Evolutionary conservation across 2,797 vertebrate genomes (phyloP), one percentile per base, ranked within the genome.

Genomic region (Lepus oiostolus): DNA sequence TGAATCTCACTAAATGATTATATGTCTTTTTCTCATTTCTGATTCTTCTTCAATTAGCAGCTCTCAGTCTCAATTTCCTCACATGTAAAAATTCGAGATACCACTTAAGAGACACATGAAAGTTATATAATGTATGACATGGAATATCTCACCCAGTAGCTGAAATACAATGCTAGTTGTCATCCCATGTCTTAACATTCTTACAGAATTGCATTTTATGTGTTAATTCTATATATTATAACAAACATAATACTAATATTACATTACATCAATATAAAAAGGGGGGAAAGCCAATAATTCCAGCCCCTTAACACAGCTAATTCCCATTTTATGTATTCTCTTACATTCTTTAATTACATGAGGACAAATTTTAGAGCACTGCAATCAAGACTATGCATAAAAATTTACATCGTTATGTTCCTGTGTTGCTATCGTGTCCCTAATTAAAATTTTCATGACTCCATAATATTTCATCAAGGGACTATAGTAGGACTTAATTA

Each of bases 381-480:
- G 50, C 50, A 91, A 89, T 91, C 63, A 94, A 91, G 32, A 79
- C 2, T 38, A 22, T 79, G 17, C 76, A 92, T 88, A 93, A 93
- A 93, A 92, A 82, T 88, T 93, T 68, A 85, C 28, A 67, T 82
- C 22, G n/a, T 93, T 91, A 89, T 63, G 42, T 67, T 90, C n/a
- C 35, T 86, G 84, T 81, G 54, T 85, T 81, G 71, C 58, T 77
- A 85, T 74, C 16, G 24, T 92, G 60, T 90, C 68, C 32, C 35
- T 76, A 90, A 94, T 95, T 97, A 92, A 94, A 81, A 82, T 85
- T 77, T 93, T 90, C 85, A 87, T 67, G 50, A 74, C 58, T 90
- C 42, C 6, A 26, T 93, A 96, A 85, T 94, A 94, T 93, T 96
- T 96, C 50, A 92, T 85, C 88, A 88, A 84, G 85, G 74, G 63